phyloP scores from a whole-genome alignment of 2,113 vertebrate genomes.

The human region GRCh38 chr4:7394001-7394500 shows the following conservation, averaged over 20 bases:
- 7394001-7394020: background rate
- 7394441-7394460: background rate
- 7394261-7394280: rapidly evolving
- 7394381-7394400: rapidly evolving
- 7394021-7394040: background rate
- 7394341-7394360: rapidly evolving
- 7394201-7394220: rapidly evolving
- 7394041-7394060: rapidly evolving
- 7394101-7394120: rapidly evolving
- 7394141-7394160: background rate
- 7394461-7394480: background rate
- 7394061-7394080: rapidly evolving
- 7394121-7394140: background rate
- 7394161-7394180: background rate
- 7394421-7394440: no score
- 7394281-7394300: rapidly evolving
- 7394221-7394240: rapidly evolving
- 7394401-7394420: rapidly evolving
- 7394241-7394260: rapidly evolving
- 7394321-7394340: background rate
- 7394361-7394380: background rate
- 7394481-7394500: background rate
- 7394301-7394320: background rate
- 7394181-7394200: background rate
- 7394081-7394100: rapidly evolving